These are phyloP conservation scores for Coelinius sp. DNA, from an alignment of 2,888 invertebrate species.

Conservation along the genomic window DNA sequence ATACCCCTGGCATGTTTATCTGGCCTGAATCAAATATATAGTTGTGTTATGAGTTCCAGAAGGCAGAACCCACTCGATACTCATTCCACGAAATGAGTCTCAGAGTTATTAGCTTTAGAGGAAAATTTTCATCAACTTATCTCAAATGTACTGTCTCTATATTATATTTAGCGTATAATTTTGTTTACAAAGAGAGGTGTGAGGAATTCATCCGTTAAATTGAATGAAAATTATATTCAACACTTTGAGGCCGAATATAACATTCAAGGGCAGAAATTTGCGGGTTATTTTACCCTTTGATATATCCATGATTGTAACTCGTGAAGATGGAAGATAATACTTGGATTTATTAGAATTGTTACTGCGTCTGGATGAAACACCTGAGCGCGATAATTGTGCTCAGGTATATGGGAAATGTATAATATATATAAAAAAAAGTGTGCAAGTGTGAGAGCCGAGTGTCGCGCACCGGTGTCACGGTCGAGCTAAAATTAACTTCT, in stretches of 20 bases:
- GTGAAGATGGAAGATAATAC: neutral
- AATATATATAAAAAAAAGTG: neutral
- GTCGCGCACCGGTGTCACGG: slow-evolving; percentile 67
- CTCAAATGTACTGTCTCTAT: neutral
- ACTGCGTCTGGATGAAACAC: slow-evolving; percentile 33
- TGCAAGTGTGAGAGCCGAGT: slow-evolving; percentile 38
- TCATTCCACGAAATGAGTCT: slow-evolving; percentile 57
- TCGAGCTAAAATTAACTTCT: slow-evolving; percentile 70
- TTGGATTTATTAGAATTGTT: neutral
- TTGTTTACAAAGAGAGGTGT: neutral
- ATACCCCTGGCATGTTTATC: slow-evolving; percentile 58
- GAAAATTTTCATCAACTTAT: neutral
- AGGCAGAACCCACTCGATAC: slow-evolving; percentile 59
- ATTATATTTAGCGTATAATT: neutral
- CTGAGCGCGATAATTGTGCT: slow-evolving; percentile 55
- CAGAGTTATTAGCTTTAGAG: neutral
- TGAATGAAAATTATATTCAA: neutral
- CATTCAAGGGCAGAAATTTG: neutral
- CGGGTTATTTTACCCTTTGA: neutral
- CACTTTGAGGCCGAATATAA: neutral
- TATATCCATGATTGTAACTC: too few species aligned
- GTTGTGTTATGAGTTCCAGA: slow-evolving; percentile 68
- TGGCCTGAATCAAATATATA: slow-evolving; percentile 66
- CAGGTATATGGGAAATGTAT: slow-evolving; percentile 30
- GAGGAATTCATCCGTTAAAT: neutral